Conservation (phyloP, 2,113 vertebrate species). For the Stigmatopora nigra region DNA sequence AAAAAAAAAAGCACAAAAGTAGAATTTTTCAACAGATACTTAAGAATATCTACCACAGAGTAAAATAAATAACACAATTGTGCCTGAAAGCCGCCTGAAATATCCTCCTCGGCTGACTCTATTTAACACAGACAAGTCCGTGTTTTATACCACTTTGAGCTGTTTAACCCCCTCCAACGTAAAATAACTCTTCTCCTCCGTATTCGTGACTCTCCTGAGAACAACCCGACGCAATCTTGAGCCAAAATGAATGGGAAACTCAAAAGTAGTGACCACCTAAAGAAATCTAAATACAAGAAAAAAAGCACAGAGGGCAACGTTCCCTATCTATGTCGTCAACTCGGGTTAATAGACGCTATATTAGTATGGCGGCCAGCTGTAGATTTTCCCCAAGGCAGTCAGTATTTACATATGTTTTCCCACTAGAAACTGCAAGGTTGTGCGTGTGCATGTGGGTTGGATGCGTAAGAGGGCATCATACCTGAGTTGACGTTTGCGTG, state of each 20-base stretch:
- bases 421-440: conserved; percentile 16
- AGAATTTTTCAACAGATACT: neutral
- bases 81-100: no score
- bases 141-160: neutral
- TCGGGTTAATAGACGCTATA: conserved; percentile 54
- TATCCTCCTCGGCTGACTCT: neutral
- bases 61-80: neutral
- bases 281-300: conserved; percentile 21
- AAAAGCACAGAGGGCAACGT: conserved; percentile 1
- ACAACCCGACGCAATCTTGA: neutral
- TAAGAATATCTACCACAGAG: neutral
- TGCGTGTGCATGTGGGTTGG: conserved; percentile 9
- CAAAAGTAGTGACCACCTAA: conserved; percentile 14
- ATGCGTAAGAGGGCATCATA: conserved; percentile 9
- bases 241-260: conserved; percentile 23
- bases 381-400: conserved; percentile 36
- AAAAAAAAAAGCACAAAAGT: neutral
- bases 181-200: neutral
- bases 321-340: conserved; percentile 42
- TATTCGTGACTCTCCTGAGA: neutral
- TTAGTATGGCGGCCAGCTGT: conserved; percentile 31
- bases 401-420: conserved; percentile 27
- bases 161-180: neutral
- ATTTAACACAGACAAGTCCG: neutral
- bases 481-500: neutral